Evolutionary conservation across 2,888 invertebrate species (phyloP).

Genomic region (Cabera pusaria): DNA sequence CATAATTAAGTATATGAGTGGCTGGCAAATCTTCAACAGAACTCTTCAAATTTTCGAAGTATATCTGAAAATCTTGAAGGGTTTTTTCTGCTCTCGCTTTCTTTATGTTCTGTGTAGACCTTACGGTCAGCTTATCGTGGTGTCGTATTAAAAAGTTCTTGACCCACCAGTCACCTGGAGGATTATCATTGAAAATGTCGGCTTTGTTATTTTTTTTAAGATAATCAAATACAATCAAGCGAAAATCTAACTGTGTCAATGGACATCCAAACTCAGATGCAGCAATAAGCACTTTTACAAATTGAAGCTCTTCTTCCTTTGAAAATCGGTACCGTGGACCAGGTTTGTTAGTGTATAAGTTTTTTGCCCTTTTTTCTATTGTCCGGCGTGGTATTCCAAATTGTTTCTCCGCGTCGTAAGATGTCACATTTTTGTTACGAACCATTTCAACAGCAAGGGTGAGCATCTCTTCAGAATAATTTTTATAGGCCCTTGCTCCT

Average conservation of each 20-base stretch:
- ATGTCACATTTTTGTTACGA: conserved; percentile 7
- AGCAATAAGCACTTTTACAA: conserved; percentile 22
- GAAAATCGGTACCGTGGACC: conserved; percentile 14
- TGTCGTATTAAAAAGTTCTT: conserved; percentile 9
- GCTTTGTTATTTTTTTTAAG: conserved; percentile 26
- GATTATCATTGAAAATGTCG: conserved; percentile 20
- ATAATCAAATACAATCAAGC: conserved; percentile 28
- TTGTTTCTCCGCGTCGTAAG: conserved; percentile 24
- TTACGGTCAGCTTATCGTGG: conserved; percentile 15
- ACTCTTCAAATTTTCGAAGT: conserved; percentile 6
- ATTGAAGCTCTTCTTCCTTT: conserved; percentile 23
- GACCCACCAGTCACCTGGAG: conserved; percentile 17
- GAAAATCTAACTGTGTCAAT: conserved; percentile 28
- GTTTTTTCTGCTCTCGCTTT: conserved; percentile 30
- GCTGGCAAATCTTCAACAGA: conserved; percentile 7
- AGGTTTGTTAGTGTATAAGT: conserved; percentile 16
- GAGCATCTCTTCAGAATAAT: conserved; percentile 17
- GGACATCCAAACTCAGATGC: conserved; percentile 25
- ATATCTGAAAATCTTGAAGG: conserved; percentile 23
- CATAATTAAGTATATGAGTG: conserved; percentile 12
- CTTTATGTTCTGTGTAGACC: conserved; percentile 33
- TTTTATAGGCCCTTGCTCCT: conserved; percentile 10
- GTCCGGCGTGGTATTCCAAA: conserved; percentile 29
- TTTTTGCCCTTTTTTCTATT: conserved; percentile 25
- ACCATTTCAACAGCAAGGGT: conserved; percentile 19